Percentiles rank a stretch among this genome's conserved stretches.
phyloP scores from a whole-genome alignment of 2,797 vertebrate species.

The Sebastes alutus region DNA sequence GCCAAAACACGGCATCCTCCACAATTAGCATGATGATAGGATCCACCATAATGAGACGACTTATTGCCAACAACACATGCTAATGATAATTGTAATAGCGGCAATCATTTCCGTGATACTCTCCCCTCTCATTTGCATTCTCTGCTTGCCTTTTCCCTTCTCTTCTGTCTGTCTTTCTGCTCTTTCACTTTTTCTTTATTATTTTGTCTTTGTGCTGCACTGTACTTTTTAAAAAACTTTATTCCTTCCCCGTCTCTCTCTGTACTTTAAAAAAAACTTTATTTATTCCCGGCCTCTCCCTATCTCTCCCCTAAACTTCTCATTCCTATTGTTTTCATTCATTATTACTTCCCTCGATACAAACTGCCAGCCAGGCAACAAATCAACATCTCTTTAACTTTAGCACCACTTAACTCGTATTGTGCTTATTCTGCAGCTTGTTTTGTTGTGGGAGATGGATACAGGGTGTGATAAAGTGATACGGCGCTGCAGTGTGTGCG shows the following conservation, averaged over 20 bases:
- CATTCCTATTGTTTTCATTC: conserved; percentile 65
- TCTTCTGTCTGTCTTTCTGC: conserved; percentile 35
- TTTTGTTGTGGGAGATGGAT: conserved; percentile 74
- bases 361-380: conserved; percentile 72
- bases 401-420: conserved; percentile 76
- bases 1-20: conserved; percentile 70
- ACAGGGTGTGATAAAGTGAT: conserved; percentile 75
- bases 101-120: conserved; percentile 74
- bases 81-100: conserved; percentile 84
- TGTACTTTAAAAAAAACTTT: conserved; percentile 15
- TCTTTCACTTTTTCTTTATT: conserved; percentile 16
- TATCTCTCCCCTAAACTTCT: conserved; percentile 39
- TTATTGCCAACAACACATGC: conserved; percentile 74
- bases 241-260: conserved; percentile 33
- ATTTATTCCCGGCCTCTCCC: conserved; percentile 26
- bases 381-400: conserved; percentile 81
- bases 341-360: conserved; percentile 75
- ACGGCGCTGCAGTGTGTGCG: conserved; percentile 42
- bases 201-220: conserved; percentile 41
- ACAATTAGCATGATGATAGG: conserved; percentile 73
- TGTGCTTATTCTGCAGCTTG: conserved; percentile 80
- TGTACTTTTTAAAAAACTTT: conserved; percentile 43
- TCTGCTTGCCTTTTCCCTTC: conserved; percentile 61
- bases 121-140: conserved; percentile 73
- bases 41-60: conserved; percentile 75